Evolutionary conservation across 2,888 invertebrate species (phyloP).

Genomic region (Erebia ligea): DNA sequence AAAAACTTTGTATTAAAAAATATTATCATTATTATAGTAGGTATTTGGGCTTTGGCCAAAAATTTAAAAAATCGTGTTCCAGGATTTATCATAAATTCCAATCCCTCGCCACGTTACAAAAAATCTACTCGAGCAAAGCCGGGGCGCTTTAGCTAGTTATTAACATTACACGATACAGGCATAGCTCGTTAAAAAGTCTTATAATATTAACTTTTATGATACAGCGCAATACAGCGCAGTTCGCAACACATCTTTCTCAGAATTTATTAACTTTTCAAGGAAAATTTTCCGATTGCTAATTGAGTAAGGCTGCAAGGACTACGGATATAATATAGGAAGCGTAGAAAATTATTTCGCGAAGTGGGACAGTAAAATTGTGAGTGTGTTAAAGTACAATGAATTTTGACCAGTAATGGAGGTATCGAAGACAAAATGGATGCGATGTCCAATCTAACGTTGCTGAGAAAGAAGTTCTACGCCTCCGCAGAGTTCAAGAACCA

Average conservation of each 20-base stretch:
- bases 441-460: constrained; percentile 61
- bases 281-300: background rate
- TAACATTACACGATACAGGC: background rate
- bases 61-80: background rate
- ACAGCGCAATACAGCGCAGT: background rate
- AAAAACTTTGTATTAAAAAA: background rate
- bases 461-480: constrained; percentile 63
- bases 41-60: background rate
- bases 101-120: too few species aligned
- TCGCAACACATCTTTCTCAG: background rate
- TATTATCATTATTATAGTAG: too few species aligned
- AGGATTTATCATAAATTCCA: too few species aligned
- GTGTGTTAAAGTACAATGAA: background rate
- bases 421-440: constrained; percentile 52
- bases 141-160: too few species aligned
- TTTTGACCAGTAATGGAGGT: background rate
- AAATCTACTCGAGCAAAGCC: too few species aligned
- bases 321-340: too few species aligned
- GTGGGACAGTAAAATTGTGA: background rate
- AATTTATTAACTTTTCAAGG: background rate
- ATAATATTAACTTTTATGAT: background rate
- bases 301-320: background rate
- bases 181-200: background rate
- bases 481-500: constrained; percentile 58
- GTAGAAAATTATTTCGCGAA: background rate